A percentile compares a stretch with the other conserved stretches of the same genome.
phyloP scores from a whole-genome alignment of 2,113 vertebrate species.

The Menidia beryllina region DNA sequence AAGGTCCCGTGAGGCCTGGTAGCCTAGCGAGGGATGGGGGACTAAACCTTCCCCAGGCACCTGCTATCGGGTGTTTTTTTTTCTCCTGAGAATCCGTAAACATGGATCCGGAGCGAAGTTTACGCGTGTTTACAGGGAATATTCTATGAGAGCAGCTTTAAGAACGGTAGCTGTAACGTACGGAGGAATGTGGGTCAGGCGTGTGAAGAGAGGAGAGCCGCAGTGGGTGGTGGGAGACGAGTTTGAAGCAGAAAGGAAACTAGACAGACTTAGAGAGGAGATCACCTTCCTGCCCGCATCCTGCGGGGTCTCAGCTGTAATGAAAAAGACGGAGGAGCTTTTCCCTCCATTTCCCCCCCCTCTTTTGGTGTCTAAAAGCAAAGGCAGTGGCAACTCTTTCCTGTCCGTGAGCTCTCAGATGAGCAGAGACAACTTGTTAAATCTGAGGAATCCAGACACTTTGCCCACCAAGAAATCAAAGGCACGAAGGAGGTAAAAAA shows the following conservation, averaged over 20 bases:
- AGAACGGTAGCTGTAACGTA: slow-evolving; percentile 36
- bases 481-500: neutral
- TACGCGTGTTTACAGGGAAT: slow-evolving; percentile 42
- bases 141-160: slow-evolving; percentile 21
- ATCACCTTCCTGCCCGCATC: slow-evolving; percentile 37
- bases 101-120: slow-evolving; percentile 22
- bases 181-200: slow-evolving; percentile 69
- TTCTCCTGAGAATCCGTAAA: slow-evolving; percentile 4
- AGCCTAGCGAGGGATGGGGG: slow-evolving; percentile 36
- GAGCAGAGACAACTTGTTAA: slow-evolving; percentile 14
- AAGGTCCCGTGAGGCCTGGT: slow-evolving; percentile 38
- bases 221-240: slow-evolving; percentile 54
- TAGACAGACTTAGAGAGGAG: slow-evolving; percentile 31
- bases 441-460: slow-evolving; percentile 20
- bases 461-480: neutral
- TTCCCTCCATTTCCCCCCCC: neutral
- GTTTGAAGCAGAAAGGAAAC: slow-evolving; percentile 34
- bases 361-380: slow-evolving; percentile 30
- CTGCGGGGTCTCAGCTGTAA: slow-evolving; percentile 42
- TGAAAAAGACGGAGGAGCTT: slow-evolving; percentile 35
- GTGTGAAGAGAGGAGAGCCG: slow-evolving; percentile 48
- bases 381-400: neutral
- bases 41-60: slow-evolving; percentile 26
- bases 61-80: neutral
- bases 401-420: neutral